These are phyloP conservation scores for Polydrusus pterygomalis DNA, from an alignment of 2,888 invertebrate genomes.

Conservation along the genomic window DNA sequence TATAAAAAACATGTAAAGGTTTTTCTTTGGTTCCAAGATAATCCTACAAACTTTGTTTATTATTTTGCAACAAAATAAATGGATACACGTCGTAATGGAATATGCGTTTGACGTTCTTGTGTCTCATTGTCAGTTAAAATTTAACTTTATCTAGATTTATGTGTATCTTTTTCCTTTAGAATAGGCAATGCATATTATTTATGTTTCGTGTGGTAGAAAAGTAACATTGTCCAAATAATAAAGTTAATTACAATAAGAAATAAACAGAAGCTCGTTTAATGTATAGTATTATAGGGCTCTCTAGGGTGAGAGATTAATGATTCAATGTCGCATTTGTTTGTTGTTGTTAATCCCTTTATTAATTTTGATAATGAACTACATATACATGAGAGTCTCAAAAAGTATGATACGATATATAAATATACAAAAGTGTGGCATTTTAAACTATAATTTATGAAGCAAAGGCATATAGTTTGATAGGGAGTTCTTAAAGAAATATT, in stretches of 20 bases:
- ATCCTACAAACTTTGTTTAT: too few relatives aligned
- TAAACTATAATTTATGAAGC: neutral
- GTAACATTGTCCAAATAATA: conserved; percentile 15
- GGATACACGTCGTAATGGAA: too few relatives aligned
- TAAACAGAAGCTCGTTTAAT: neutral
- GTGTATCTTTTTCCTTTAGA: neutral
- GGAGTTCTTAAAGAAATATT: too few relatives aligned
- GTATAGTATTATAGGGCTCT: neutral
- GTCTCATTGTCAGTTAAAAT: too few relatives aligned
- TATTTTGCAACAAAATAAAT: too few relatives aligned
- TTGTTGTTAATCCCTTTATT: neutral
- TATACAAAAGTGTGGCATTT: neutral
- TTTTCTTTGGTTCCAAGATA: too few relatives aligned
- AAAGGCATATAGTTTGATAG: too few relatives aligned
- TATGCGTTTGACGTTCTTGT: too few relatives aligned
- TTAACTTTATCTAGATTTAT: too few relatives aligned
- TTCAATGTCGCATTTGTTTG: neutral
- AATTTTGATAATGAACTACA: neutral
- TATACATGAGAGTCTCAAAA: neutral
- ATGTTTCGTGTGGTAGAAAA: conserved; percentile 33
- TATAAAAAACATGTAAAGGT: too few relatives aligned
- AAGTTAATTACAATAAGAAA: conserved; percentile 13
- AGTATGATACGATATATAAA: neutral
- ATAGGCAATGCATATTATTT: conserved; percentile 7
- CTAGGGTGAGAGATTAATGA: neutral